Evolutionary conservation across 2,113 vertebrate genomes (phyloP).

Genomic region (Paralichthys olivaceus): DNA sequence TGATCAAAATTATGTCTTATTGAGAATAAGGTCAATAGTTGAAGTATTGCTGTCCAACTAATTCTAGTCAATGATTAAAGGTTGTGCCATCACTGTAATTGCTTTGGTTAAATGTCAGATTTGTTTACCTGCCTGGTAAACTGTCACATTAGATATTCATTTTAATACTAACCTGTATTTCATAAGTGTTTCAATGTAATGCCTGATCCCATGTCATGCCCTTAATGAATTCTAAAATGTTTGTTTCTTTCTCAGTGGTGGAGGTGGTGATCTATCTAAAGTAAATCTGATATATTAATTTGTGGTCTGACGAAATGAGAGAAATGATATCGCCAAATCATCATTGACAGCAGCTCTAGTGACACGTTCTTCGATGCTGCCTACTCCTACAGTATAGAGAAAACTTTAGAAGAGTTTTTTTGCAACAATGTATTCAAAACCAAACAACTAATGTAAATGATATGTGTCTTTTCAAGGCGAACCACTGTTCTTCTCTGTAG

Average conservation of each 20-base stretch:
- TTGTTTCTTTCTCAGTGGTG: neutral
- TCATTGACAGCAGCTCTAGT: neutral
- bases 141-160: conserved; percentile 2
- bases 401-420: neutral
- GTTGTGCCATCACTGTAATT: neutral
- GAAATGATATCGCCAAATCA: neutral
- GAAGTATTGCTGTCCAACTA: too few relatives aligned
- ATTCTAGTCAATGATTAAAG: neutral
- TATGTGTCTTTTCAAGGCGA: neutral
- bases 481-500: neutral
- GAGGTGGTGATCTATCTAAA: neutral
- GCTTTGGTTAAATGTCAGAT: neutral
- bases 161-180: conserved; percentile 5
- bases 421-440: neutral
- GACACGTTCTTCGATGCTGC: neutral
- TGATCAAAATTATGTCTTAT: neutral
- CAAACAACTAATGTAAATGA: neutral
- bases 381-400: neutral
- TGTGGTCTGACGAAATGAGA: neutral
- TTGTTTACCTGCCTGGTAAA: conserved; percentile 12
- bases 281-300: neutral
- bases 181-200: neutral
- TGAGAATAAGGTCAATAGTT: neutral
- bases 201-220: neutral
- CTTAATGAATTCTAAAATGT: conserved; percentile 15